Conservation (phyloP, 2,797 vertebrate species). For the Pseudochirops corinnae region DNA sequence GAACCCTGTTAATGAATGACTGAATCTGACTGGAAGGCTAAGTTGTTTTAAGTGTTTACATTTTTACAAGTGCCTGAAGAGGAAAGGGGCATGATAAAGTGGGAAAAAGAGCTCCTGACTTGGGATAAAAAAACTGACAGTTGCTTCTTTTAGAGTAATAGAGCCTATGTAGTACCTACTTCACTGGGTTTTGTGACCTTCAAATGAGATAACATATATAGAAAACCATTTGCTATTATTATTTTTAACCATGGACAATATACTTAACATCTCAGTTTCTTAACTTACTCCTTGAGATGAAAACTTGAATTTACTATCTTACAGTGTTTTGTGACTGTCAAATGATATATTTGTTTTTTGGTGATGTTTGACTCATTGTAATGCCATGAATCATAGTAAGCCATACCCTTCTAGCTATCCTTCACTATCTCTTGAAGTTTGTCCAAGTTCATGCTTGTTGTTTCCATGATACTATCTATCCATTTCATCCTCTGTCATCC, state of each 20-base stretch:
- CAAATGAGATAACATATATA: not conserved
- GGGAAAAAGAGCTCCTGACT: not conserved
- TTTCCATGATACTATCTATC: not conserved
- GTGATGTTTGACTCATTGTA: not conserved
- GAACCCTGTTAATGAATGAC: not conserved
- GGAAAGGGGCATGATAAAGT: not conserved
- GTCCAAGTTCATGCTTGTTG: not conserved
- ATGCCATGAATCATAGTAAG: not conserved
- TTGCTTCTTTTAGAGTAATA: not conserved
- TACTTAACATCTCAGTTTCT: not conserved
- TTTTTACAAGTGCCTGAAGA: not conserved
- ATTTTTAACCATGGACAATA: not conserved
- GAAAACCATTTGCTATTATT: not conserved
- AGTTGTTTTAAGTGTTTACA: not conserved
- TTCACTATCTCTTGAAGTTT: not conserved
- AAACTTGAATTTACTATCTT: not conserved
- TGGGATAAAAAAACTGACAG: not conserved
- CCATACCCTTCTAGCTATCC: not conserved
- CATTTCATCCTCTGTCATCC: not conserved
- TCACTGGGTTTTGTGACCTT: not conserved
- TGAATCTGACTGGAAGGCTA: not conserved
- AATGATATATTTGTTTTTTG: not conserved
- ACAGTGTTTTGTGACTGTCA: not conserved
- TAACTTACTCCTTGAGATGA: not conserved
- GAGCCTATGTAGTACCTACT: not conserved